These are phyloP conservation scores for Hirtodrosophila confusa DNA, from an alignment of 2,888 invertebrate species.

Conservation along the genomic window DNA sequence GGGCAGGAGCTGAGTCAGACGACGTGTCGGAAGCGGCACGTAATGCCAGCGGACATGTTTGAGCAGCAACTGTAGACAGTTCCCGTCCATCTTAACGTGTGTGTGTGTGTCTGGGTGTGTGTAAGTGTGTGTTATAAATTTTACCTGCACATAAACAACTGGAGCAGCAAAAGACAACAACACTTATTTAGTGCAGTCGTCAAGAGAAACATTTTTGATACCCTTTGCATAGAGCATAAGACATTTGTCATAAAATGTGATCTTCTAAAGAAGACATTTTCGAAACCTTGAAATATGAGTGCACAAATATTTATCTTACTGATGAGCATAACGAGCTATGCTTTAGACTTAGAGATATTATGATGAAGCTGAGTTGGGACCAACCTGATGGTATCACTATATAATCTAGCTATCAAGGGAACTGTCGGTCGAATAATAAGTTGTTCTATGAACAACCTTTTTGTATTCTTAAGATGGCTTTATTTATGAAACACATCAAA, in stretches of 20 bases:
- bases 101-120: conserved; percentile 13
- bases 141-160: conserved; percentile 62
- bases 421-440: no score
- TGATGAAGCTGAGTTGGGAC: no score
- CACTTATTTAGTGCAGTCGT: conserved; percentile 60
- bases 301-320: no score
- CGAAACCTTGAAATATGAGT: no score
- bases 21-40: conserved; percentile 60
- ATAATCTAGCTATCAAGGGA: no score
- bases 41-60: conserved; percentile 56
- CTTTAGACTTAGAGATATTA: no score
- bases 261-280: no score
- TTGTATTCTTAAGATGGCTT: no score
- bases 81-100: conserved; percentile 8
- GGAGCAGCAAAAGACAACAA: conserved; percentile 28
- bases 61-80: conserved; percentile 44
- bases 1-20: conserved; percentile 23
- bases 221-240: neutral
- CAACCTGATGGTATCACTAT: no score
- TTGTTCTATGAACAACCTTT: no score
- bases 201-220: conserved; percentile 20
- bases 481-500: no score
- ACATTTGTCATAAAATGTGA: neutral
- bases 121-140: conserved; percentile 58
- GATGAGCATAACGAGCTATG: no score